Evolutionary conservation across 2,113 vertebrate species (phyloP).

Genomic region (Alaudala cheleensis): DNA sequence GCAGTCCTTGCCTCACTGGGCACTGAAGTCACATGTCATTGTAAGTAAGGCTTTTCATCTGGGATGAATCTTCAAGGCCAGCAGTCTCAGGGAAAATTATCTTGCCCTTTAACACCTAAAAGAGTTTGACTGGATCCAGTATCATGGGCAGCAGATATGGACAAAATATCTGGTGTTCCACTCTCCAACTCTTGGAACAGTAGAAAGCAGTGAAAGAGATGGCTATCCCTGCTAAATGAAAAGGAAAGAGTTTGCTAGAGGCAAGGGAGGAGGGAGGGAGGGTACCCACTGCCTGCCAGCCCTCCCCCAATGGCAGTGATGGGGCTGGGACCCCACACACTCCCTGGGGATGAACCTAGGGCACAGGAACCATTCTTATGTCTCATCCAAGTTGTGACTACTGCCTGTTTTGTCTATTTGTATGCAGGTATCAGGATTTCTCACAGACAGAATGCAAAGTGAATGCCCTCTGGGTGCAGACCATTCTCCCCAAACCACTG

Average conservation of each 20-base stretch:
- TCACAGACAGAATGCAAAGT: not conserved
- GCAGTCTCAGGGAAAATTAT: not conserved
- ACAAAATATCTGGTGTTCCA: not conserved
- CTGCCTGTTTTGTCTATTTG: not conserved
- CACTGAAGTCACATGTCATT: rapidly evolving
- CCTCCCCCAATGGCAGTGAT: not conserved
- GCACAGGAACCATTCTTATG: not conserved
- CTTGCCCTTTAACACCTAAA: not conserved
- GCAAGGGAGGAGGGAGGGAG: not conserved
- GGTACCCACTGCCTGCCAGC: not conserved
- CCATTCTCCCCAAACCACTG: not conserved
- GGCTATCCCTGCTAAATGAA: not conserved
- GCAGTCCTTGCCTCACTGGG: not conserved
- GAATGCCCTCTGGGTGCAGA: not conserved
- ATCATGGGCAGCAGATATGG: not conserved
- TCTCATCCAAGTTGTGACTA: not conserved
- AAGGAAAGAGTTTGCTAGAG: not conserved
- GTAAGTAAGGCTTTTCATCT: not conserved
- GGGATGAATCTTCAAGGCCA: not conserved
- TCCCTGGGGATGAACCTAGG: not conserved
- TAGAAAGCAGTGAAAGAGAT: not conserved
- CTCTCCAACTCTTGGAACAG: not conserved
- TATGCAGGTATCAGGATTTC: not conserved
- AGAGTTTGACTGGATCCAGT: not conserved
- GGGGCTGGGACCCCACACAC: not conserved